Percentiles rank a stretch among this genome's conserved stretches.
phyloP scores from a whole-genome alignment of 1,140 invertebrate species.

The Zaprionus nigranus region DNA sequence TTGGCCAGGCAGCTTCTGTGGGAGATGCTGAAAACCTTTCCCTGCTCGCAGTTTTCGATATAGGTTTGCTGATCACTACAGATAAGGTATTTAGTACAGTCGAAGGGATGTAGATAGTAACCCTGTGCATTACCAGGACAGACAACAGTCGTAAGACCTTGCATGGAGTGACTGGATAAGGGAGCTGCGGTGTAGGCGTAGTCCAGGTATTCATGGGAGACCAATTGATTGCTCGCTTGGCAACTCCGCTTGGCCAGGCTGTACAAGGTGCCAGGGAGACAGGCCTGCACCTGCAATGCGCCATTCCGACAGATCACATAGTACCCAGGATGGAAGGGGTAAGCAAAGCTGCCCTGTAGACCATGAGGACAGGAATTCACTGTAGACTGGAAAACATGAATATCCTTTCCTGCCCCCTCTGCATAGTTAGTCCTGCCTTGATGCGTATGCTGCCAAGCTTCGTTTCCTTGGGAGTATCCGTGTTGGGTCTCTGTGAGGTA shows the following conservation, averaged over 20 bases:
- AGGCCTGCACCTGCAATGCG: constrained; percentile 47
- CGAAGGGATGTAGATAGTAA: constrained; percentile 86
- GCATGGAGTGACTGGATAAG: constrained; percentile 32
- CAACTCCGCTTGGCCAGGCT: constrained; percentile 63
- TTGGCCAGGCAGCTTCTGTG: constrained; percentile 51
- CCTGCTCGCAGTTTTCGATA: constrained; percentile 86
- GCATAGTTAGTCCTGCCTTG: neutral
- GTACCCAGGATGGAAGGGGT: constrained; percentile 71
- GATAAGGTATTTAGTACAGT: constrained; percentile 88
- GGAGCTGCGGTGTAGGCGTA: constrained; percentile 38
- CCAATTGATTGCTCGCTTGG: constrained; percentile 17
- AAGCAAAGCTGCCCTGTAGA: constrained; percentile 58
- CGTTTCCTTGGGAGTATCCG: constrained; percentile 41
- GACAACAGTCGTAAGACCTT: constrained; percentile 44
- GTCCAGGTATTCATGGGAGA: constrained; percentile 53
- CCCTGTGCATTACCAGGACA: constrained; percentile 81
- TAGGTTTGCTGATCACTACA: constrained; percentile 86
- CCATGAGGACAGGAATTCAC: constrained; percentile 49
- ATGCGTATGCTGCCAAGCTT: neutral
- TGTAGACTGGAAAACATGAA: constrained; percentile 30
- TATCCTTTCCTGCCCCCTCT: neutral
- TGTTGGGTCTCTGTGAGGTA: constrained; percentile 53
- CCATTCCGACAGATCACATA: constrained; percentile 66
- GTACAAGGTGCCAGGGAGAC: constrained; percentile 52
- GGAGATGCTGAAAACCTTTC: constrained; percentile 69